Evolutionary conservation across 2,888 invertebrate species (phyloP).

Genomic region (Drosophila formosana): DNA sequence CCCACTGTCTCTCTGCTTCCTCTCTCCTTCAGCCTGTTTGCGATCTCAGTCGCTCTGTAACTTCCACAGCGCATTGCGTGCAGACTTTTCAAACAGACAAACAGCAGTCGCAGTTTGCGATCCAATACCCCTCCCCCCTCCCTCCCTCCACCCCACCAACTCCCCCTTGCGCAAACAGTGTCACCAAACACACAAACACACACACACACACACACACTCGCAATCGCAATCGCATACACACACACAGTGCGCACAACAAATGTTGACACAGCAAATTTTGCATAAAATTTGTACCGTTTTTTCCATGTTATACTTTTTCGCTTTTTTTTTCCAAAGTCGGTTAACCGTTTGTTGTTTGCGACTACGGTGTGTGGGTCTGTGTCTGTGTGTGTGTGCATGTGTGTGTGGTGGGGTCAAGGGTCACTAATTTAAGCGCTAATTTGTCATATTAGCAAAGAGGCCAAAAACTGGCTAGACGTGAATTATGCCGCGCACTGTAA

Average conservation of each 20-base stretch:
- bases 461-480: conserved; percentile 22
- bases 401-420: conserved; percentile 34
- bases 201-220: conserved; percentile 29
- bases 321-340: conserved; percentile 11
- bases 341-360: conserved; percentile 28
- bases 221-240: conserved; percentile 22
- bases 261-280: conserved; percentile 60
- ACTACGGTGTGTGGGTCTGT: neutral
- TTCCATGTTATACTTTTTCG: neutral
- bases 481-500: conserved; percentile 35
- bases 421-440: conserved; percentile 54
- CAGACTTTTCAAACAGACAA: conserved; percentile 54
- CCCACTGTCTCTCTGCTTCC: neutral
- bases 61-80: conserved; percentile 50
- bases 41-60: neutral
- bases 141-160: neutral
- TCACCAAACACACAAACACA: conserved; percentile 39
- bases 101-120: conserved; percentile 27
- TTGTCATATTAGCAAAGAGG: conserved; percentile 52
- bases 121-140: neutral
- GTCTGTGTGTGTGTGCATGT: neutral
- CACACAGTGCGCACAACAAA: conserved; percentile 40
- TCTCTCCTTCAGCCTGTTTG: neutral
- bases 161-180: conserved; percentile 44
- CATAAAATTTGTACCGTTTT: conserved; percentile 54